Percentiles rank a stretch among this genome's conserved stretches.
These are phyloP conservation scores for Damaliscus lunatus DNA, from an alignment of 2,113 vertebrate species.

Conservation along the genomic window DNA sequence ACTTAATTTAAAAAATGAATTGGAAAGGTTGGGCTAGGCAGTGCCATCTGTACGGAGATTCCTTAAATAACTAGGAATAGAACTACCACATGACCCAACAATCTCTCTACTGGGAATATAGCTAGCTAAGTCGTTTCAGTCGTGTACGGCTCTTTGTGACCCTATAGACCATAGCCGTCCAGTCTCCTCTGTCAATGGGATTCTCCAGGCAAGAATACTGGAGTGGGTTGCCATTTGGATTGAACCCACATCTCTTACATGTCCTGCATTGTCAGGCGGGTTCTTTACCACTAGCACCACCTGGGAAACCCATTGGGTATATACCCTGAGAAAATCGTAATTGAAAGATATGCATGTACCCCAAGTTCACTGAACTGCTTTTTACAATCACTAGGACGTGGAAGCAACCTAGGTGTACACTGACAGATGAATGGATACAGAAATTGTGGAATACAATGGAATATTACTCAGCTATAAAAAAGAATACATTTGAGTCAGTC, in stretches of 20 bases:
- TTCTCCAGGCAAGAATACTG: not conserved
- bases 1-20: not conserved
- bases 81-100: not conserved
- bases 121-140: not conserved
- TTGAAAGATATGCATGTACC: not conserved
- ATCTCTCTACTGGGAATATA: not conserved
- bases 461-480: not conserved
- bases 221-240: not conserved
- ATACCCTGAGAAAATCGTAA: not conserved
- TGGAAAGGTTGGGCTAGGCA: not conserved
- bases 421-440: not conserved
- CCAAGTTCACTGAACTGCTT: not conserved
- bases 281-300: not conserved
- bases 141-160: not conserved
- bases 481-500: not conserved
- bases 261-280: not conserved
- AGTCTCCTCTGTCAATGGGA: not conserved
- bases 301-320: not conserved
- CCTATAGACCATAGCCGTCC: not conserved
- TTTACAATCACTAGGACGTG: not conserved
- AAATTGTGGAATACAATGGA: not conserved
- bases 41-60: not conserved
- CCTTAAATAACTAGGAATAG: not conserved
- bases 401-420: not conserved
- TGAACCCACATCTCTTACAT: not conserved